Conservation (phyloP, 1,140 invertebrate genomes). For the Drepana arcuata region DNA sequence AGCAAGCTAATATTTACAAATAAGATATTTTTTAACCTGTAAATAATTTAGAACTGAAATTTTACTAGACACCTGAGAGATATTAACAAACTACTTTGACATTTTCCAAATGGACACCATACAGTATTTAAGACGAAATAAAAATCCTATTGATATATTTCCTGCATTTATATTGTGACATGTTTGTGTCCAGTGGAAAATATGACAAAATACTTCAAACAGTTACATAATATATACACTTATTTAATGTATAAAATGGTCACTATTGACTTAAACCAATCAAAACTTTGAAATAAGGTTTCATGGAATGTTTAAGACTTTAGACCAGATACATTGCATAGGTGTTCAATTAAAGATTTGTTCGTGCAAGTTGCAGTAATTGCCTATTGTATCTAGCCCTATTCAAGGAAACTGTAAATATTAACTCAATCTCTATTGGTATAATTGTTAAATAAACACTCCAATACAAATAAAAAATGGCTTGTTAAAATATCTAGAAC, state of each 20-base stretch:
- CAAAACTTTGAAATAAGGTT: constrained; percentile 51
- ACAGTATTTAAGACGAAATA: constrained; percentile 3
- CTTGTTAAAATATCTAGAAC: constrained; percentile 36
- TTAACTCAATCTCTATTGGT: constrained; percentile 38
- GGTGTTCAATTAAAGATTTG: constrained; percentile 1
- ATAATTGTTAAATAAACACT: constrained; percentile 53
- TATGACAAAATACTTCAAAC: background rate
- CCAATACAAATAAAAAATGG: constrained; percentile 46
- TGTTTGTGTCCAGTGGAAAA: constrained; percentile 7
- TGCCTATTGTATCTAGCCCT: constrained; percentile 5
- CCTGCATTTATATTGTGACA: background rate
- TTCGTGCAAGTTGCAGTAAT: constrained; percentile 1
- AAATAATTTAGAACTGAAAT: constrained; percentile 2
- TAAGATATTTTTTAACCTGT: constrained; percentile 15
- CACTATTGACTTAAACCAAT: constrained; percentile 42
- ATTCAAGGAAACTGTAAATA: constrained; percentile 35
- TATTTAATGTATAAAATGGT: constrained; percentile 32
- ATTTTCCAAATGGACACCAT: constrained; percentile 19
- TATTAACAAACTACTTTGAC: background rate
- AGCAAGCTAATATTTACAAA: constrained; percentile 69
- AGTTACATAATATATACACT: background rate
- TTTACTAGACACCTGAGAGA: background rate
- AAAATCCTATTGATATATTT: background rate
- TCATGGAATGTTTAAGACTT: constrained; percentile 68
- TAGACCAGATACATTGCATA: constrained; percentile 51